Conservation (phyloP, 2,113 vertebrate genomes). For the Syngnathus typhle region DNA sequence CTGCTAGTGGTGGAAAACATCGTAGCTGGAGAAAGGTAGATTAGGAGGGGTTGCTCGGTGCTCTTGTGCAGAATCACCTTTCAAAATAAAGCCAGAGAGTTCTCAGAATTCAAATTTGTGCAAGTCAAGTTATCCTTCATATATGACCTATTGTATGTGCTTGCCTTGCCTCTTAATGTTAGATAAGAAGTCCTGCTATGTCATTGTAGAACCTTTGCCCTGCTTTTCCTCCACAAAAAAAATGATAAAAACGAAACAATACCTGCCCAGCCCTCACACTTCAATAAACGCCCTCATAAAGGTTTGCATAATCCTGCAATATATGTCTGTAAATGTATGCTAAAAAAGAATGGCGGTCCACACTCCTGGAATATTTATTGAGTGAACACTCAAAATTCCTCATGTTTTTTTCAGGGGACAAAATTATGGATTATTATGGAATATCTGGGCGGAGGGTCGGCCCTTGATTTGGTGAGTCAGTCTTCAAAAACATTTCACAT, state of each 20-base stretch:
- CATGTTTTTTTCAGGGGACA: conserved; percentile 74
- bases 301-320: not conserved
- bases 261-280: not conserved
- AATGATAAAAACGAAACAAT: not conserved
- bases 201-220: conserved; percentile 1
- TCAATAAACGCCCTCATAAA: not conserved
- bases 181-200: not conserved
- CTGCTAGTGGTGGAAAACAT: not conserved
- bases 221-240: not conserved
- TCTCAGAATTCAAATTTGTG: not conserved
- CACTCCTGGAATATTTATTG: not conserved
- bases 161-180: not conserved
- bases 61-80: not conserved
- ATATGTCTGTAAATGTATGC: not conserved
- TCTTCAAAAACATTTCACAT: not conserved
- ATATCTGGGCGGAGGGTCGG: conserved; percentile 91
- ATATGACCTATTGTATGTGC: not conserved
- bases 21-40: not conserved
- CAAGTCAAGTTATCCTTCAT: no score
- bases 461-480: conserved; percentile 85
- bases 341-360: no score
- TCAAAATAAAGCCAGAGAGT: not conserved
- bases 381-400: not conserved
- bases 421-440: conserved; percentile 99
- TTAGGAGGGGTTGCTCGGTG: not conserved